phyloP scores from a whole-genome alignment of 2,888 invertebrate genomes.

The Synergus gifuensis region DNA sequence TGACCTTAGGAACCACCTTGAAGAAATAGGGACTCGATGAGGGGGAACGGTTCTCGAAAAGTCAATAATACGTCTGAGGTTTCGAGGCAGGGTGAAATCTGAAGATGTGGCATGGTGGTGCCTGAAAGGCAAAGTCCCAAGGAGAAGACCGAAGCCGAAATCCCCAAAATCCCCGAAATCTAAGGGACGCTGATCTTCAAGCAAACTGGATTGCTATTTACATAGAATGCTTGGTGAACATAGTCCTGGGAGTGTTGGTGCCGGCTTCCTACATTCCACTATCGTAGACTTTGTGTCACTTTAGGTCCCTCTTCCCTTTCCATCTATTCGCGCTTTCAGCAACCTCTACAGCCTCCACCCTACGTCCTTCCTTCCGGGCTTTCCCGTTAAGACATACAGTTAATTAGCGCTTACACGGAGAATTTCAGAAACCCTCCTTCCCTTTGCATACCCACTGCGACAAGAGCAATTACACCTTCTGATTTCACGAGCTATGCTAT shows the following conservation, averaged over 20 bases:
- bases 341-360: conserved; percentile 42
- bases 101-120: conserved; percentile 28
- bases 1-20: conserved; percentile 7
- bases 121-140: conserved; percentile 42
- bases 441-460: conserved; percentile 48
- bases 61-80: conserved; percentile 40
- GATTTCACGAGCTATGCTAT: conserved; percentile 3
- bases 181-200: conserved; percentile 59
- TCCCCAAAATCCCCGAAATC: conserved; percentile 55
- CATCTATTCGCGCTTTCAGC: conserved; percentile 42
- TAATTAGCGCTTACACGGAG: conserved; percentile 61
- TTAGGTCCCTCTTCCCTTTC: conserved; percentile 39
- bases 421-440: conserved; percentile 49
- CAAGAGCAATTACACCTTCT: conserved; percentile 27
- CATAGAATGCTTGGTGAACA: conserved; percentile 60
- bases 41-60: conserved; percentile 25
- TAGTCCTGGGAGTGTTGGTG: conserved; percentile 46
- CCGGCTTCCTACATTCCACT: conserved; percentile 51
- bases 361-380: conserved; percentile 42
- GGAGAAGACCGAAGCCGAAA: conserved; percentile 54
- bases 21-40: conserved; percentile 22
- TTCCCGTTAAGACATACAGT: conserved; percentile 57
- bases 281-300: conserved; percentile 46
- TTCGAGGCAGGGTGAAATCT: background rate
- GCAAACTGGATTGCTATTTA: conserved; percentile 65